Evolutionary conservation across 2,797 vertebrate species (phyloP), one percentile per base, ranked within the genome.

Genomic region (Labeo calbasu): DNA sequence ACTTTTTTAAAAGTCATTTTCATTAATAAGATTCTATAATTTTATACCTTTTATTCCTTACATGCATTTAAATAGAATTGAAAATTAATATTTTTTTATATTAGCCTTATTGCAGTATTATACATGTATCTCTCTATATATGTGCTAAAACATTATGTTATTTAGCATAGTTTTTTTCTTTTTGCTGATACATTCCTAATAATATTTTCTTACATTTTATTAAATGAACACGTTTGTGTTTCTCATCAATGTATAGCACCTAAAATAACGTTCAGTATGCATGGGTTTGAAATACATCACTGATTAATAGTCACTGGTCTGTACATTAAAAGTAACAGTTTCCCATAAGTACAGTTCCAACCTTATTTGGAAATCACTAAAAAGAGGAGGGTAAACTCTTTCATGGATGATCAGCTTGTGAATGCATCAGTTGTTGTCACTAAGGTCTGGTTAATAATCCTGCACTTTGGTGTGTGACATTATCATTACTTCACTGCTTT

Each of bases 371-470:
- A 71, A 61, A 66, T 50, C 28, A 36, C 21, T 53, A 50, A 48
- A 13, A 69, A 40, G 50, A 50, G 43, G 28, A 17, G 21, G 19
- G 2, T n/a, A 59, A 72, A 61, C 4, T 46, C 9, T 36, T 40
- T 53, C 5, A 53, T 21, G 46, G 48, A 50, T 55, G 84, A 79
- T 77, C 25, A 80, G 55, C 25, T 68, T 43, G 71, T 76, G 32
- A 5, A 83, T 71, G 55, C 77, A 65, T 70, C 36, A 66, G 50
- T 32, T 51, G 57, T 32, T 73, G 79, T 77, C 77, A 66, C 36
- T 21, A 32, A 32, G 23, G 36, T 51, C 63, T 85, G 63, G 87
- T 89, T 88, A 89, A 90, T 90, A 59, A 89, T 86, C 83, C 66
- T 71, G 61, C 8, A 17, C 55, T 72, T 50, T 69, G 11, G 53